A percentile compares a stretch with the other conserved stretches of the same genome.
These are phyloP conservation scores for Tadarida brasiliensis DNA, from an alignment of 2,797 vertebrate genomes.

Conservation along the genomic window DNA sequence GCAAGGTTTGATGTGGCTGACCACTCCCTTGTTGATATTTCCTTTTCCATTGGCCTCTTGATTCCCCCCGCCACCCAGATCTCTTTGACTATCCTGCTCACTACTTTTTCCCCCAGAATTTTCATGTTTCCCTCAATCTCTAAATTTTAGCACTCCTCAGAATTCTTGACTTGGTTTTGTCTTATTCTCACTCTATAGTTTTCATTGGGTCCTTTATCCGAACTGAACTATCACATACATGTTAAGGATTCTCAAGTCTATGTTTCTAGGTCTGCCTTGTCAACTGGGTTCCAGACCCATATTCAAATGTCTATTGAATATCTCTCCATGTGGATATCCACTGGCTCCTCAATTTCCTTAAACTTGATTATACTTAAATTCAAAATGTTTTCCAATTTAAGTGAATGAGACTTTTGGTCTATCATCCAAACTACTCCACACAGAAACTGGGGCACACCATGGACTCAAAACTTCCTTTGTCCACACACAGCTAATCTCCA, in stretches of 20 bases:
- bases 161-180: not conserved
- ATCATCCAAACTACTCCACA: not conserved
- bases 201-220: not conserved
- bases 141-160: not conserved
- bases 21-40: not conserved
- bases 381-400: not conserved
- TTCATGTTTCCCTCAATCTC: not conserved
- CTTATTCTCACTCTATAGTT: conserved; percentile 4
- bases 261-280: not conserved
- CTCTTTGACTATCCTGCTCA: not conserved
- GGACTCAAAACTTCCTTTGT: not conserved
- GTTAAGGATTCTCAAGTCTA: not conserved
- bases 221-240: not conserved
- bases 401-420: not conserved
- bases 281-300: not conserved
- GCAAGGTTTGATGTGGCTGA: not conserved
- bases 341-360: not conserved
- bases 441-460: not conserved
- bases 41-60: not conserved
- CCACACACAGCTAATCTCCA: not conserved
- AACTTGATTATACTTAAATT: conserved; percentile 5
- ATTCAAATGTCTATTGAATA: not conserved
- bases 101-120: not conserved
- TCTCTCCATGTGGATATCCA: not conserved
- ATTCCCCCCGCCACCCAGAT: not conserved